phyloP scores from a whole-genome alignment of 2,888 invertebrate species.

The Brenthis ino region DNA sequence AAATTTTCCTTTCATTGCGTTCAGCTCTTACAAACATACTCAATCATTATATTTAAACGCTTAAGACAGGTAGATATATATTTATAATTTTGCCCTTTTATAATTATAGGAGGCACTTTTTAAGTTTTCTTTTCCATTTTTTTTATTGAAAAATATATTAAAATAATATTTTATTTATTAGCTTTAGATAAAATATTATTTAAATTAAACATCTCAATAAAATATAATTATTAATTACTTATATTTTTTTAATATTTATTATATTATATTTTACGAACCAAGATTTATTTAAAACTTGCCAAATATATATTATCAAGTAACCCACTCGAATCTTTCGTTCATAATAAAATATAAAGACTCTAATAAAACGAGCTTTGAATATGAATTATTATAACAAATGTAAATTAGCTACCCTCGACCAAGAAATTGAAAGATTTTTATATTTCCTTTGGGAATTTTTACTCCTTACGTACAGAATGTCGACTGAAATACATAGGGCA shows the following conservation, averaged over 20 bases:
- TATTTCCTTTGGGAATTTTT: conserved; percentile 23
- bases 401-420: conserved; percentile 5
- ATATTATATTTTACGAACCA: too few species aligned
- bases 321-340: background rate
- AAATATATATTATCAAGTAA: too few species aligned
- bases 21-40: conserved; percentile 2
- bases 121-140: too few species aligned
- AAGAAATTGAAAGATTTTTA: conserved; percentile 19
- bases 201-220: too few species aligned
- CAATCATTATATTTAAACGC: background rate
- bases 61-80: background rate
- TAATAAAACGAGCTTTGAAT: conserved; percentile 16
- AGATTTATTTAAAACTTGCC: too few species aligned
- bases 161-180: too few species aligned
- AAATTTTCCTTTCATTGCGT: conserved; percentile 15
- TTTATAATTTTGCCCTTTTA: background rate
- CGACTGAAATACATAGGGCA: background rate
- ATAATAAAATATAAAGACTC: conserved; percentile 7
- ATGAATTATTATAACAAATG: conserved; percentile 25
- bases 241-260: too few species aligned
- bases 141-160: too few species aligned
- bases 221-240: too few species aligned
- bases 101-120: too few species aligned
- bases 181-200: too few species aligned
- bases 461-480: conserved; percentile 3